These are phyloP conservation scores for Heliconius aoede DNA, from an alignment of 2,888 invertebrate genomes.

Conservation along the genomic window DNA sequence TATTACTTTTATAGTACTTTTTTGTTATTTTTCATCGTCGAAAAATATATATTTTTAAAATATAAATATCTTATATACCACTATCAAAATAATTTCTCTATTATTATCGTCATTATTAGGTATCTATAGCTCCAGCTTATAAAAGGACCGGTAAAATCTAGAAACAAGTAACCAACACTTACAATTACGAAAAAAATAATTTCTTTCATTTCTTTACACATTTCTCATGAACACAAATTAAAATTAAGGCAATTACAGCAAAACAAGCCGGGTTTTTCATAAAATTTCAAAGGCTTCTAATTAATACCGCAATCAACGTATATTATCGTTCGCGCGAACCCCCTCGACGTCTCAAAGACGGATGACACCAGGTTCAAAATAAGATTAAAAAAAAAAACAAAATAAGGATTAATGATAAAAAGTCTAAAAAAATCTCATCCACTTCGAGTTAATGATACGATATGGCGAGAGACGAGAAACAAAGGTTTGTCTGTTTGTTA, in stretches of 20 bases:
- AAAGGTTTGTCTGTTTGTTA: constrained; percentile 68
- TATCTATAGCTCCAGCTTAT: background rate
- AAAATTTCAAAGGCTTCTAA: constrained; percentile 55
- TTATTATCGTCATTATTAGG: no score
- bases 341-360: constrained; percentile 66
- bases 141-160: background rate
- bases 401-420: constrained; percentile 77
- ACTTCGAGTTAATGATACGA: constrained; percentile 84
- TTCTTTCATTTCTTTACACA: background rate
- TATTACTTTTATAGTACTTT: no score
- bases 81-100: no score
- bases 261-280: constrained; percentile 44
- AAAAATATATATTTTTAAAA: no score
- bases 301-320: constrained; percentile 66
- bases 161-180: background rate
- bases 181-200: background rate
- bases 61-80: no score
- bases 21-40: no score
- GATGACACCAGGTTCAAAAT: constrained; percentile 76
- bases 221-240: background rate
- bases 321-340: constrained; percentile 60
- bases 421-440: constrained; percentile 76
- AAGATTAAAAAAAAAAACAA: constrained; percentile 60
- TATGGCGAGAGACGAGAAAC: constrained; percentile 80
- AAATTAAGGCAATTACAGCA: constrained; percentile 30